Evolutionary conservation across 2,797 vertebrate species (phyloP).

Genomic region (Pampus argenteus): DNA sequence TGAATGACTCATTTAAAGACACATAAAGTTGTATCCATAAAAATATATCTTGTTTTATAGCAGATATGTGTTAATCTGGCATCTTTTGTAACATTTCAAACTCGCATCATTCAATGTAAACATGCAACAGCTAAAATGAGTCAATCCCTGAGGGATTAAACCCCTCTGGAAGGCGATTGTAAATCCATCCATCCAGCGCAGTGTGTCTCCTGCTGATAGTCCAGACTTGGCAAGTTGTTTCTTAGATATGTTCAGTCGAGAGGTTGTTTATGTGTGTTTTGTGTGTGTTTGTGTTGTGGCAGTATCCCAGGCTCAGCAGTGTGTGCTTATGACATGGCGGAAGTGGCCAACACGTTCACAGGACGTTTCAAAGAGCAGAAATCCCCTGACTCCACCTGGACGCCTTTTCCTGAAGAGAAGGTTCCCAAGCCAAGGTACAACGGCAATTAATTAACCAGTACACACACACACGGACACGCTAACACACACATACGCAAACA

Average conservation of each 20-base stretch:
- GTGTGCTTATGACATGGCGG: conserved; percentile 97
- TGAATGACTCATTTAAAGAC: not conserved
- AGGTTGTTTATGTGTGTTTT: conserved; percentile 60
- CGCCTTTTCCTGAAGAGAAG: conserved; percentile 95
- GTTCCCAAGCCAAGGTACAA: conserved; percentile 95
- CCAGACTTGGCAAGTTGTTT: conserved; percentile 63
- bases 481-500: conserved; percentile 14
- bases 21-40: not conserved
- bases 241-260: conserved; percentile 59
- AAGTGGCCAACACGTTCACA: conserved; percentile 94
- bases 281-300: conserved; percentile 67
- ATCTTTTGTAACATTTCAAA: conserved; percentile 14
- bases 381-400: conserved; percentile 98
- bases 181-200: conserved; percentile 55
- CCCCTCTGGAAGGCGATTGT: conserved; percentile 30
- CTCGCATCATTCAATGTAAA: conserved; percentile 15
- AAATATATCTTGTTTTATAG: not conserved
- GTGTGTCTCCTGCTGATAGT: conserved; percentile 50
- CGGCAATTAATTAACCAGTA: conserved; percentile 41
- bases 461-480: conserved; percentile 10
- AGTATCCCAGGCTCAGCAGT: conserved; percentile 99
- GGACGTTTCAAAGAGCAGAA: conserved; percentile 99
- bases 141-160: conserved; percentile 23
- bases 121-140: conserved; percentile 39
- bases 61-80: not conserved